Base-by-base conservation (phyloP, 2,113 vertebrate species). In the Agapornis roseicollis region DNA sequence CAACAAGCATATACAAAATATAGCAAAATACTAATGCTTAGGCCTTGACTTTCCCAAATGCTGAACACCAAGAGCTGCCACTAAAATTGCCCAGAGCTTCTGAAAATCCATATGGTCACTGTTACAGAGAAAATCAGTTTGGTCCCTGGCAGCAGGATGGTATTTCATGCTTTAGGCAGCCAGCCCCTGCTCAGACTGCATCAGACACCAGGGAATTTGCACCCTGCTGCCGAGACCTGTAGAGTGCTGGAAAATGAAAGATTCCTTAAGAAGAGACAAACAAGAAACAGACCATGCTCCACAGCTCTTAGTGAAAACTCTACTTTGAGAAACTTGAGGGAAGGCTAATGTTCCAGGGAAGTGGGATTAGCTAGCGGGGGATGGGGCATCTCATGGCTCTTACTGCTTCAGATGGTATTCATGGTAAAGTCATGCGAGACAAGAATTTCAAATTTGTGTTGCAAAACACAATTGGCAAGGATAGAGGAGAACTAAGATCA, bases 1-100 rank as follows among this genome's bases (percentile, higher is more conserved):
- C 41, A 28, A 71, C 19, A 65, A 76, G 29, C 13, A 2, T 46
- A 84, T 33, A 88, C 29, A 73, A 89, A 92, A 85, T 29, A 69
- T 9, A 90, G 61, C 46, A 77, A 61, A 64, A 49, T 49, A 92
- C 49, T 93, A 94, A 49, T 56, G 65, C 83, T 93, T 88, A 82
- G 68, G 65, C 52, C 37, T 92, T 22, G 6, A 44, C 66, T 79
- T 90, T 86, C 88, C 86, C 80, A 46, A 69, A 65, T 24, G 29
- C 76, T 85, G 37, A 83, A 91, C 25, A 58, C 20, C 79, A 77
- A 77, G 27, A 94, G 81, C 63, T 86, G 66, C 60, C 0, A 2
- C n/a, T 69, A 84, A 76, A 84, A 68, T 55, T 24, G 16, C 61
- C 9, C 10, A 22, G 20, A 14, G 63, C 72, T 90, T 90, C 80